Evolutionary conservation across 2,888 invertebrate species (phyloP).

Genomic region (Drosophila putrida): DNA sequence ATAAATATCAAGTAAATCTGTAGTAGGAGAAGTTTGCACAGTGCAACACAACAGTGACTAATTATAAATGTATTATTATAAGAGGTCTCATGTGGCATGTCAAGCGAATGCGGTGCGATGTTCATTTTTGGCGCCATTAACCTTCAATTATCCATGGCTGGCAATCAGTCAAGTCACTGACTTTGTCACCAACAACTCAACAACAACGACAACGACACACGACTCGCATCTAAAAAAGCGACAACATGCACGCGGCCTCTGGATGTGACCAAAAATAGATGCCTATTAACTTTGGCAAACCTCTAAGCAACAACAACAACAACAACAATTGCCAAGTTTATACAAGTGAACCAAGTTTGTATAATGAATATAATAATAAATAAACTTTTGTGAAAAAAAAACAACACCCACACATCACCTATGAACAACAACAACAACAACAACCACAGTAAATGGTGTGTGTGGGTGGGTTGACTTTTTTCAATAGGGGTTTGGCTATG

Average conservation of each 20-base stretch:
- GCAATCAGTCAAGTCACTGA: constrained; percentile 69
- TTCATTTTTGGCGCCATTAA: constrained; percentile 75
- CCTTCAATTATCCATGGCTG: constrained; percentile 72
- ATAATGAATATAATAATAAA: constrained; percentile 59
- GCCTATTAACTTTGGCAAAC: constrained; percentile 59
- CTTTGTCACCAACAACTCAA: constrained; percentile 46
- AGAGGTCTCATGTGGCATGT: constrained; percentile 46
- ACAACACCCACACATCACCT: constrained; percentile 59
- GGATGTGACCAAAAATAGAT: constrained; percentile 72
- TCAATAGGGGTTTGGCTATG: constrained; percentile 18
- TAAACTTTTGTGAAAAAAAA: constrained; percentile 46
- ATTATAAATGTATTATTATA: constrained; percentile 64
- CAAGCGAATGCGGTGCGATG: constrained; percentile 35
- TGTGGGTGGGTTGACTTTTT: constrained; percentile 45
- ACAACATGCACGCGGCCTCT: constrained; percentile 19
- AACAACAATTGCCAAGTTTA: not conserved
- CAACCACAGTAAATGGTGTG: constrained; percentile 15
- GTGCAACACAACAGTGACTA: constrained; percentile 44
- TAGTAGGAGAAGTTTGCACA: not conserved
- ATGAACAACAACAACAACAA: constrained; percentile 7
- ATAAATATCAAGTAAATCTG: not conserved
- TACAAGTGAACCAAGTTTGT: constrained; percentile 15
- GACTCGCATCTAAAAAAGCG: constrained; percentile 64
- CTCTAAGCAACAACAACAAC: constrained; percentile 31
- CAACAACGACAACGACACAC: constrained; percentile 48